Evolutionary conservation across 2,888 invertebrate species (phyloP), one percentile per base, ranked within the genome.

Genomic region (Ormia ochracea): DNA sequence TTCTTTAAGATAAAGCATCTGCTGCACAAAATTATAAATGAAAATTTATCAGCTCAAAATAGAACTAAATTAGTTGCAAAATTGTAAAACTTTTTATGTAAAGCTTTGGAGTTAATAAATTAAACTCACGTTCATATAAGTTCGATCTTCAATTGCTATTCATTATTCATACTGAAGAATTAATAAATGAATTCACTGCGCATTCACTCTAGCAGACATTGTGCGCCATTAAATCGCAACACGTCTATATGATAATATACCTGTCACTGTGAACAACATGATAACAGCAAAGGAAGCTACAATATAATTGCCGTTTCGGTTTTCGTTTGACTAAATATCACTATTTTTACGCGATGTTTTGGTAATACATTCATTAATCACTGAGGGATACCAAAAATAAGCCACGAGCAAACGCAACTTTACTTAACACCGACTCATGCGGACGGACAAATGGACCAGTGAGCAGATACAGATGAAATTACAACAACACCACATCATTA

Each of bases 221-320:
- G 83, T 83, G 80, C 83, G 83, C 84, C 84, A 85, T 84, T 85
- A 85, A 85, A 83, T 83, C 83, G 84, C 82, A 84, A 84, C 85
- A 85, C 85, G 84, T 84, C 83, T 81, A 78, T 76, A 76, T 82
- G 82, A 84, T 83, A 83, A 84, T 85, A 83, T 78, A 82, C 78
- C 84, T 84, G 85, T 84, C 84, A 84, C 78, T 83, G 82, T 73
- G 75, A 83, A 83, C 83, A 84, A 78, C 82, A 80, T 80, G 80
- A 77, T 77, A 78, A 77, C 72, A 77, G 72, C 63, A 59, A 75
- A 78, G 66, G 63, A 75, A 81, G 79, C 79, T 50, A 59, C 45
- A 65, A 81, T 56, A 74, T 58, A 74, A 59, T 74, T 50, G 80
- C 73, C 73, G 72, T 72, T 81, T 72, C 48, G 41, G 7, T 68